Base-by-base conservation (phyloP, 2,888 invertebrate genomes). In the Mayetiola destructor region DNA sequence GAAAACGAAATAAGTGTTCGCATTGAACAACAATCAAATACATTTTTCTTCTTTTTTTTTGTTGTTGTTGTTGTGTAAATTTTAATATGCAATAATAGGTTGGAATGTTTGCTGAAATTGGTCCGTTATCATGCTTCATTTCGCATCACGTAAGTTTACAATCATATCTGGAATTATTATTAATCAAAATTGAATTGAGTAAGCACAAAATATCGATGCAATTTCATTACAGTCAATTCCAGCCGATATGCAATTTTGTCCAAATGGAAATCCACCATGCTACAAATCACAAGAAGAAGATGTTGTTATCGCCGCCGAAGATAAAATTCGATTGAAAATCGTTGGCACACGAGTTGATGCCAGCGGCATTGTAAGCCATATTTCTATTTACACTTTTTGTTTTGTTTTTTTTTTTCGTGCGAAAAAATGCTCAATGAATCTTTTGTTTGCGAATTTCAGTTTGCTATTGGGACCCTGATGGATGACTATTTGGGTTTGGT, bases 261-360 rank as follows among this genome's bases (percentile, higher is more conserved):
- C 97, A 0, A 94, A 94, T 70, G 88, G 92, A 32, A 93, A 90
- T 71, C 96, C 97, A 16, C 93, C 95, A 0, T 99, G 97, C 70
- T 99, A 99, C 71, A 97, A 96, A 75, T 94, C 93, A 20, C 92
- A 94, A 75, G 94, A 96, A 73, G 96, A 97, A 79, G 95, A 95
- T 73, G 87, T 93, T 59, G 91, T 95, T 5, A 97, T 97, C 65
- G 91, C 93, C 67, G 90, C 91, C 59, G 96, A 96, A 72, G 95
- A 96, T 73, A 95, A 95, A 72, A 96, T 97, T 66, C 78, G 99
- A 70, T 75, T 99, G 59, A 99, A 97, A 78, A 94, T 99, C 68
- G 97, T 99, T 30, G 99, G 99, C 58, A 97, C 96, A 1, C 80
- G 99, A 69, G 96, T 99, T 1, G 99, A 99, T 74, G 97, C 99